Evolutionary conservation across 2,113 vertebrate genomes (phyloP), one percentile per base, ranked within the genome.

Genomic region (Grammomys dolichurus): DNA sequence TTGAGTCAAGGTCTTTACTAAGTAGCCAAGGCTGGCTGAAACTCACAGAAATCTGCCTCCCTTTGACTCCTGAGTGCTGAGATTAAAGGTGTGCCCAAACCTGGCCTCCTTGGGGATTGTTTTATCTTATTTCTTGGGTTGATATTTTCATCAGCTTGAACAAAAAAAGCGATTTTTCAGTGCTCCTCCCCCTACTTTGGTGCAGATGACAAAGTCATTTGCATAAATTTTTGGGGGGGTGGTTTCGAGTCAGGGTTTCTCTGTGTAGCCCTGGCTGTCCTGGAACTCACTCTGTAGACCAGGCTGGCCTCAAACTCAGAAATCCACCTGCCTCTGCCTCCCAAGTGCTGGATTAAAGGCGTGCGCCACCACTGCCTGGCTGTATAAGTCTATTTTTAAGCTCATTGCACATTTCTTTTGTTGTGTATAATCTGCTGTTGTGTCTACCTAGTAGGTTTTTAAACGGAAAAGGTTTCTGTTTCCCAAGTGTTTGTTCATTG

Each of bases 71-170:
- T 10, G n/a, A 86, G 60, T 28, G 12, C 28, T 48, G 28, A 10
- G 43, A 67, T 67, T 33, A 86, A 86, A 48, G 28, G 16, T 33
- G 40, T 20, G 82, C 26, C 70, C 24, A 56, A 1, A 10, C 6
- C 22, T 86, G n/a, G 40, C 46, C 80, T 86, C 58, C 46, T 72
- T 85, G 82, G 33, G 28, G 5, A 43, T 81, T 92, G 1, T 92
- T 20, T 89, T n/a, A 92, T n/a, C 13, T 95, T 90, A 69, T 93
- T 95, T 48, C 58, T 48, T 78, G 28, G 17, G 9, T 95, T 93
- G 88, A 43, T 87, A 36, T 69, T 94, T 94, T 90, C n/a, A 72
- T 93, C 40, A 95, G 33, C 75, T 87, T 82, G 54, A 22, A 86
- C 91, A 46, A n/a, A 72, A 72, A 60, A 20, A 81, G 56, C 73